These are phyloP conservation scores for Strigamia maritima DNA, from an alignment of 2,888 invertebrate genomes.

Conservation along the genomic window DNA sequence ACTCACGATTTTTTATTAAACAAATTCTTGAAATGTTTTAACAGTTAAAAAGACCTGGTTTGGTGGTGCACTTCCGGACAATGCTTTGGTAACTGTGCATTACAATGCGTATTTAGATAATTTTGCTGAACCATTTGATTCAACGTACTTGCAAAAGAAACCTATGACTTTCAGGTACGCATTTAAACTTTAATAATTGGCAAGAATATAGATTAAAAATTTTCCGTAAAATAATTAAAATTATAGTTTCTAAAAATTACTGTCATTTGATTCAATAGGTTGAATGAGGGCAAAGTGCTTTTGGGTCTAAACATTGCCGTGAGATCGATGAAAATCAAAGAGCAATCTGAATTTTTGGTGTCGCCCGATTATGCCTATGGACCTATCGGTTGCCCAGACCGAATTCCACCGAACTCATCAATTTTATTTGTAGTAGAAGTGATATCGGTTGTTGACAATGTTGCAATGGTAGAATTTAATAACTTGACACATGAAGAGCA, in stretches of 20 bases:
- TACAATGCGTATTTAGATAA: constrained; percentile 71
- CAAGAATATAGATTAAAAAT: neutral
- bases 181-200: neutral
- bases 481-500: constrained; percentile 58
- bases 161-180: constrained; percentile 45
- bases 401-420: constrained; percentile 66
- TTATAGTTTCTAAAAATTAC: neutral
- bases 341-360: constrained; percentile 73
- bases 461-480: constrained; percentile 55
- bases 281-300: constrained; percentile 55
- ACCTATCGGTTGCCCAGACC: constrained; percentile 69
- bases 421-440: constrained; percentile 73
- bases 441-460: constrained; percentile 60
- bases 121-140: constrained; percentile 69
- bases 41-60: constrained; percentile 60
- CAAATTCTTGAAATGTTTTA: constrained; percentile 27
- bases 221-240: too few relatives aligned
- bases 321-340: constrained; percentile 70
- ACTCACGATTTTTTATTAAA: neutral
- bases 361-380: constrained; percentile 72
- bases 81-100: constrained; percentile 62
- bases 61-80: constrained; percentile 58
- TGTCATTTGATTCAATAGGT: constrained; percentile 46
- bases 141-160: constrained; percentile 58
- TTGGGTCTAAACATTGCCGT: constrained; percentile 67